Evolutionary conservation across 1,140 invertebrate genomes (phyloP), one percentile per base, ranked within the genome.

Genomic region (Calosoma granatense): DNA sequence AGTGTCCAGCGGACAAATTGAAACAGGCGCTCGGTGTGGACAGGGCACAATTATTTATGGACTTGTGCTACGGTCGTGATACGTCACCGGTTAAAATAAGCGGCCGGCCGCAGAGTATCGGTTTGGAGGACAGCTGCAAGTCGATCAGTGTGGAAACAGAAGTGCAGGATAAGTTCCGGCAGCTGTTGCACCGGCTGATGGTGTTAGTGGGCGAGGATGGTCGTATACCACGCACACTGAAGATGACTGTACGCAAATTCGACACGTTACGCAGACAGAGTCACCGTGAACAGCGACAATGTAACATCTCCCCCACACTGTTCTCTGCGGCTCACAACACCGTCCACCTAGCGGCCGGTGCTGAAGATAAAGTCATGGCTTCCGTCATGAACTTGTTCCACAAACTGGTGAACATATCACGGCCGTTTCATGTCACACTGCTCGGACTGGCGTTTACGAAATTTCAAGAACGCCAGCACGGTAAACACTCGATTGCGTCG

Each of bases 391-490:
- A 81, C 61, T 73, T 89, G 51, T 88, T 89, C 65, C 80, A 83
- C 65, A 82, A 86, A 66, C 76, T 86, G 54, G 81, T 89, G 47
- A 79, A 87, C 64, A 75, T 82, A 55, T 78, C 76, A 12, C 84
- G 85, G 72, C 81, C 83, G 53, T 89, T 88, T 71, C 85, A 87
- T 70, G 79, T 90, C 59, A 88, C 86, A 4, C 71, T 89, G 30
- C 71, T 90, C 30, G 87, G 87, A 20, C 71, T 90, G 60, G 84
- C 85, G 12, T 89, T 89, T 65, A 86, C 84, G 1, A 88, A 89
- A 67, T 89, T 89, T 61, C 80, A 82, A 59, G 85, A 88, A 64
- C 76, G 79, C 43, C 78, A 79, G 62, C 78, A 75, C 15, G 81
- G 80, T 1, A 76, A 74, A 61, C 74, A 78, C 64, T 84, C 84